Evolutionary conservation across 2,113 vertebrate species (phyloP), one percentile per base, ranked within the genome.

Genomic region (Myotis davidii): DNA sequence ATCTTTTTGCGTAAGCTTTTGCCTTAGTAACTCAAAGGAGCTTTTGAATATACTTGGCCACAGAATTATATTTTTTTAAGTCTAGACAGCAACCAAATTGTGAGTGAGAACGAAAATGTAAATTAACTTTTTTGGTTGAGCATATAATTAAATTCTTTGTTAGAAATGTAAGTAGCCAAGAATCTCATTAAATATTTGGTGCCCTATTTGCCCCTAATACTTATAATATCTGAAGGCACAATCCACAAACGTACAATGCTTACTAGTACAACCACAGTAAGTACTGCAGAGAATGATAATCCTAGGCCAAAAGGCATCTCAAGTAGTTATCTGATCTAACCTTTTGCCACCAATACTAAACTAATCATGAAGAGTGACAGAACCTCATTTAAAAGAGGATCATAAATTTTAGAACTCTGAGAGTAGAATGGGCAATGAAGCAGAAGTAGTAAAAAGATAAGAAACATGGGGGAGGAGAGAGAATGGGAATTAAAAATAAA

Each of bases 181-280:
- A 97, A 89, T 90, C 88, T 93, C 95, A 94, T 96, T 94, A 93
- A 95, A 86, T 92, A 92, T 92, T 61, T 85, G 79, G 59, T 90
- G 52, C 39, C 76, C 95, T 94, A 14, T 76, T 84, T 65, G 65
- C 59, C 65, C 89, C 88, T 95, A 76, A 74, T 78, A 79, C 32
- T 64, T 37, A 73, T 45, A 93, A 96, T 79, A 94, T 94, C 59
- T 61, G 45, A 93, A 91, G 27, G 27, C 61, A 64, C 50, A 89
- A 86, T 89, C 74, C 45, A 91, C 52, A 73, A 73, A 39, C 3
- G 27, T n/a, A 12, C 21, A 85, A 82, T 23, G 52, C 48, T 74
- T 91, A 59, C 56, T 25, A 59, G 56, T 11, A 88, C 83, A 87
- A 42, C 54, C 56, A 89, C 3, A 9, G 13, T 42, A 42, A 59